Conservation (phyloP, 2,113 vertebrate species). For the Glaucidium brasilianum region DNA sequence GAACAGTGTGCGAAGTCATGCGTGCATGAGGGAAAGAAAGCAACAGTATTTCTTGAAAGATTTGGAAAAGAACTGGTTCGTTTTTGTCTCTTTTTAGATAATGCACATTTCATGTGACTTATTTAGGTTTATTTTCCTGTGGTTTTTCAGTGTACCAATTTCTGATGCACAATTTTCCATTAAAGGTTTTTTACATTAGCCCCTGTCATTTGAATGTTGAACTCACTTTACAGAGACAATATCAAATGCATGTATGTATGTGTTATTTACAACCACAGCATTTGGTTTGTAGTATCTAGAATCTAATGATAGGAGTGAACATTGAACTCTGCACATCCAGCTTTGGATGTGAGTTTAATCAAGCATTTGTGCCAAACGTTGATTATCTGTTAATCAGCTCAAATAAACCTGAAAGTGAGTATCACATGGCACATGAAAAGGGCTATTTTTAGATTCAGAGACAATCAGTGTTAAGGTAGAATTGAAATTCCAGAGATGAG, state of each 20-base stretch:
- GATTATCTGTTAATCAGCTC: constrained; percentile 53
- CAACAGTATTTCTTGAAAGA: background rate
- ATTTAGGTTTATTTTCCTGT: background rate
- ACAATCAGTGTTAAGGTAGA: background rate
- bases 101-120: background rate
- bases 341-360: constrained; percentile 59
- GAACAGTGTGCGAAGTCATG: background rate
- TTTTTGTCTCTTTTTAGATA: background rate
- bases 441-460: constrained; percentile 63
- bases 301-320: background rate
- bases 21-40: background rate
- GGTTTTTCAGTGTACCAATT: background rate
- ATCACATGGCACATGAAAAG: constrained; percentile 33
- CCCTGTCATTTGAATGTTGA: background rate
- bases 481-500: constrained; percentile 47
- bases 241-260: background rate
- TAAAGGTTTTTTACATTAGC: background rate
- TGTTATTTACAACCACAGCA: background rate
- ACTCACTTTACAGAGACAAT: background rate
- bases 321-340: background rate
- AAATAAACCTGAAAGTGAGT: constrained; percentile 49
- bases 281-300: background rate
- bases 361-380: constrained; percentile 37
- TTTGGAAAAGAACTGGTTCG: background rate
- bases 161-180: background rate